Conservation (phyloP, 1,140 invertebrate genomes). For the Frieseomelitta varia region DNA sequence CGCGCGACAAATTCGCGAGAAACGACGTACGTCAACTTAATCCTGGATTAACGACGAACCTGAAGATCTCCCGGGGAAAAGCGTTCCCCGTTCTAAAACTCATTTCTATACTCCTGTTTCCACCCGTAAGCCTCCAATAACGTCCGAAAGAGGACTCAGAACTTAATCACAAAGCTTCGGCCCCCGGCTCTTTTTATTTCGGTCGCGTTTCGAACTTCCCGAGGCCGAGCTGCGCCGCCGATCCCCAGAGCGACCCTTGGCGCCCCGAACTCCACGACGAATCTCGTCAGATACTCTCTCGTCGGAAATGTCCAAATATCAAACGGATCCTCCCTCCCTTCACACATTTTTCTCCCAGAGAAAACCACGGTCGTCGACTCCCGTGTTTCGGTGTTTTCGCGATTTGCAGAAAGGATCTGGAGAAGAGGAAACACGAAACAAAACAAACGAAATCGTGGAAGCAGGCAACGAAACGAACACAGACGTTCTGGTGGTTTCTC, state of each 20-base stretch:
- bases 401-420: background rate
- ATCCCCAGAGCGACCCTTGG: background rate
- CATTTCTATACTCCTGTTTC: background rate
- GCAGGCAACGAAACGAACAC: background rate
- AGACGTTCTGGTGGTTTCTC: background rate
- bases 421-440: background rate
- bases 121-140: background rate
- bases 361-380: background rate
- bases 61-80: background rate
- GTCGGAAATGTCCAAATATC: background rate
- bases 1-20: background rate
- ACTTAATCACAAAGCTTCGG: background rate
- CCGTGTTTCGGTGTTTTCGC: too few relatives aligned
- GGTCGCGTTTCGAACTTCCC: background rate
- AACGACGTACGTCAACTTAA: background rate
- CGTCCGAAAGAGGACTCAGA: background rate
- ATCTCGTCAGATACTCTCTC: background rate
- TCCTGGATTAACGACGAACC: background rate
- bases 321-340: background rate
- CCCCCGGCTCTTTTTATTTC: background rate
- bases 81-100: background rate
- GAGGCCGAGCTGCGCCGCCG: background rate
- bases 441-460: conserved; percentile 20
- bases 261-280: background rate
- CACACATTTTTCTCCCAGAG: background rate